Percentiles rank a stretch among this genome's conserved stretches.
Evolutionary conservation across 2,888 invertebrate species (phyloP).

Genomic region (Sinelater perroti): DNA sequence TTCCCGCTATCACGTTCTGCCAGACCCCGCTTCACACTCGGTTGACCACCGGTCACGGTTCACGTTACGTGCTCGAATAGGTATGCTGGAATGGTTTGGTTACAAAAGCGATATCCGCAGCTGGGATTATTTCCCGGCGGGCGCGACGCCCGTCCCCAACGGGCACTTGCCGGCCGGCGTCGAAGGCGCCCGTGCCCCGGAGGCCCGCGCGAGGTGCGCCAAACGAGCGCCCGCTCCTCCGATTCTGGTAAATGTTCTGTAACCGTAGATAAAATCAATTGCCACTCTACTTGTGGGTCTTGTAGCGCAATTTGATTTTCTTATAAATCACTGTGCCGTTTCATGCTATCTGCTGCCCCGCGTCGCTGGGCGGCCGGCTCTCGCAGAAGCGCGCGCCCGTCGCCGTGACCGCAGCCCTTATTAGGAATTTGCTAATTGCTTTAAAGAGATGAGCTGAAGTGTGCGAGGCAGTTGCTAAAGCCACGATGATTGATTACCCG

Average conservation of each 20-base stretch:
- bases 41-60: slow-evolving; percentile 51
- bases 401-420: slow-evolving; percentile 19
- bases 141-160: slow-evolving; percentile 41
- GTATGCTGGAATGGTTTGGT: slow-evolving; percentile 47
- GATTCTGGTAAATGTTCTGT: slow-evolving; percentile 53
- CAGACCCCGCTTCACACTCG: slow-evolving; percentile 57
- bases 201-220: slow-evolving; percentile 44
- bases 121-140: slow-evolving; percentile 41
- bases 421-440: slow-evolving; percentile 46
- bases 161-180: slow-evolving; percentile 42
- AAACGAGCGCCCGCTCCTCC: slow-evolving; percentile 50
- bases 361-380: slow-evolving; percentile 32
- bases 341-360: slow-evolving; percentile 39
- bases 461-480: slow-evolving; percentile 43
- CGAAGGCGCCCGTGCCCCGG: slow-evolving; percentile 40
- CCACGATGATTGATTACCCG: slow-evolving; percentile 51
- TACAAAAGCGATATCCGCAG: slow-evolving; percentile 39
- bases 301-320: slow-evolving; percentile 49
- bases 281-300: slow-evolving; percentile 49
- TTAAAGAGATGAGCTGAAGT: slow-evolving; percentile 37
- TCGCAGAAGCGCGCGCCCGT: background rate
- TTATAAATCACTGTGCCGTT: slow-evolving; percentile 49
- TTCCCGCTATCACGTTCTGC: slow-evolving; percentile 60
- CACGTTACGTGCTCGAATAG: slow-evolving; percentile 53
- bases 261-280: slow-evolving; percentile 55